phyloP scores from a whole-genome alignment of 2,888 invertebrate species.

The Xylota segnis region DNA sequence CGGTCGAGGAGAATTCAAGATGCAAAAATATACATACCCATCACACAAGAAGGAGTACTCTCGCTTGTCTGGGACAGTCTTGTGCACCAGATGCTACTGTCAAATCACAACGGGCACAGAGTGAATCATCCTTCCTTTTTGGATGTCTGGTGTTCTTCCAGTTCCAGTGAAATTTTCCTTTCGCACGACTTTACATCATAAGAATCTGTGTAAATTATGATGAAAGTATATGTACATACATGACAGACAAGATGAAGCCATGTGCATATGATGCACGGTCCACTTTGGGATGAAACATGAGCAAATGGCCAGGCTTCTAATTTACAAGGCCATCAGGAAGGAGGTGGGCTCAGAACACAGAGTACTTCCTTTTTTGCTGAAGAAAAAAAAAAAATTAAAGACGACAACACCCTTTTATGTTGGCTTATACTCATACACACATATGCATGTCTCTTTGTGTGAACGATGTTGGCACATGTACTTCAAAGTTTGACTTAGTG shows the following conservation, averaged over 20 bases:
- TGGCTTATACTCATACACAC: too few relatives aligned
- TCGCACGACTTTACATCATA: conserved; percentile 5
- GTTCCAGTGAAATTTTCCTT: conserved; percentile 21
- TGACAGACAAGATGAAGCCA: conserved; percentile 21
- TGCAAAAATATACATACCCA: conserved; percentile 14
- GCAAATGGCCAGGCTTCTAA: conserved; percentile 30
- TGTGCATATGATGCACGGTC: conserved; percentile 13
- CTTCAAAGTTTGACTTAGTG: conserved; percentile 1
- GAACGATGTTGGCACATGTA: conserved; percentile 11
- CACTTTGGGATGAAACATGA: conserved; percentile 33
- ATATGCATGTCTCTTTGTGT: background rate
- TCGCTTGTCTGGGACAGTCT: conserved; percentile 7
- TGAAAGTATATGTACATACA: background rate
- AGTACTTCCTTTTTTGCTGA: background rate
- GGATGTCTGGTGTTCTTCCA: background rate
- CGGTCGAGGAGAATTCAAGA: conserved; percentile 20
- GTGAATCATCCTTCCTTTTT: background rate
- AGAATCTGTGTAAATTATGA: conserved; percentile 28
- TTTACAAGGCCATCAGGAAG: conserved; percentile 6
- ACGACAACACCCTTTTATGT: conserved; percentile 15
- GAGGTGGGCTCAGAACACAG: background rate
- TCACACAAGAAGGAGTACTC: conserved; percentile 6
- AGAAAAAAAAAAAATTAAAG: background rate
- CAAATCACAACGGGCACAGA: conserved; percentile 31
- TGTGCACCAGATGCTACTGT: conserved; percentile 30